phyloP scores from a whole-genome alignment of 2,797 vertebrate genomes.

The Phrynocephalus forsythii region DNA sequence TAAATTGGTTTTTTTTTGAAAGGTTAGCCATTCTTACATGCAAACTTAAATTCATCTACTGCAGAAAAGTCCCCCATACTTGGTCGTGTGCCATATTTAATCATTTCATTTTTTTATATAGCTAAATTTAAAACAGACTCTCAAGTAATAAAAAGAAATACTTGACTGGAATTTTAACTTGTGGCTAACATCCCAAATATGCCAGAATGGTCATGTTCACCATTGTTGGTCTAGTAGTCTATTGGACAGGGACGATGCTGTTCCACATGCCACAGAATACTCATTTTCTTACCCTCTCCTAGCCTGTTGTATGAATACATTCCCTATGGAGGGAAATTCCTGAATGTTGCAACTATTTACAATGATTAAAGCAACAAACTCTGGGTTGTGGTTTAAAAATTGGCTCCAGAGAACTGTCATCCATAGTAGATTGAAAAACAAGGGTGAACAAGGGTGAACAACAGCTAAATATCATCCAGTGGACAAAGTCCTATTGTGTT shows the following conservation, averaged over 20 bases:
- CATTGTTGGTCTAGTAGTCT: constrained; percentile 43
- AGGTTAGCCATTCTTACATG: constrained; percentile 54
- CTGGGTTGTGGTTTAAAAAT: constrained; percentile 7
- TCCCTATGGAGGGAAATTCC: constrained; percentile 46
- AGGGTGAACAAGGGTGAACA: not conserved
- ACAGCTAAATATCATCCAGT: not conserved
- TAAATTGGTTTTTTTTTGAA: constrained; percentile 61
- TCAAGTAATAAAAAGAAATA: constrained; percentile 64
- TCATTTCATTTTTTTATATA: constrained; percentile 31
- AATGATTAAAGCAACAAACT: not conserved
- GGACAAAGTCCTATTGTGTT: not conserved
- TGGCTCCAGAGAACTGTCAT: not conserved
- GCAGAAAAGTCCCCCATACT: constrained; percentile 59
- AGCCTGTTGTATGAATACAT: constrained; percentile 44
- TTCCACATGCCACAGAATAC: constrained; percentile 55
- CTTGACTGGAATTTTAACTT: constrained; percentile 63
- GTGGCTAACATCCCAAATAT: constrained; percentile 60
- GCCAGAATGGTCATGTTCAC: constrained; percentile 55
- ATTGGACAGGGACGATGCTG: constrained; percentile 52
- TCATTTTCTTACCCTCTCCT: constrained; percentile 54
- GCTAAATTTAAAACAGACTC: constrained; percentile 72
- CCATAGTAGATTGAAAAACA: not conserved
- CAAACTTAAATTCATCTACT: constrained; percentile 57
- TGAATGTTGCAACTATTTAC: constrained; percentile 40
- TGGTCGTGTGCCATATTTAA: constrained; percentile 65